Evolutionary conservation across 1,140 invertebrate species (phyloP), one percentile per base, ranked within the genome.

Genomic region (Armadillidium nasatum): DNA sequence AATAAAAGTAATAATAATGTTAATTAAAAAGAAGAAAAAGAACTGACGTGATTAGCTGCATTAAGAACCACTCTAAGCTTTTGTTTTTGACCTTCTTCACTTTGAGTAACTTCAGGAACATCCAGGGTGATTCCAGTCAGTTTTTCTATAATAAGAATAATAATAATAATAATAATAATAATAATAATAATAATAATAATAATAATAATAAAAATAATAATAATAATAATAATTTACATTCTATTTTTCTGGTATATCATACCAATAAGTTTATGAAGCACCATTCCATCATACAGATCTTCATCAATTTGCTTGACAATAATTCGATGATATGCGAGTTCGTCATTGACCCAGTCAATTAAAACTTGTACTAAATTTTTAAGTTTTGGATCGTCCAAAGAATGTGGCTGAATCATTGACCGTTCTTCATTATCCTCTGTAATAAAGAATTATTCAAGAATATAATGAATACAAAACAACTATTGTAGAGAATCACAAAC

Each of bases 331-430:
- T 92, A 88, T 0, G 96, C 96, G n/a, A 99, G 85, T 85, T 97
- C 97, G 87, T 99, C 95, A 85, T 99, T 99, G 46, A 99, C 95
- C 97, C 96, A 99, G 80, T 98, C 95, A 78, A 97, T 92, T n/a
- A 99, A 85, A 69, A 98, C 91, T 82, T 88, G 87, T 79, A 95
- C 91, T 7, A 99, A 86, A 82, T 97, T 93, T 77, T 91, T 89
- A 0, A 99, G 88, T 85, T 94, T 92, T 0, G 93, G 90, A 85
- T 97, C 93, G 71, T 93, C 91, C 79, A 92, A 89, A 0, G 94
- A 95, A 76, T 89, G 88, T 3, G 93, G 91, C 83, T 97, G 95
- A 77, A 99, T 94, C 86, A 99, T 96, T 4, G 95, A 96, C 80
- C 96, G 87, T 87, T 98, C 95, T 85, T 99, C 97, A 86, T 95